Percentiles rank a stretch among this genome's conserved stretches.
phyloP scores from a whole-genome alignment of 2,888 invertebrate genomes.

The Caenorhabditis panamensis region DNA sequence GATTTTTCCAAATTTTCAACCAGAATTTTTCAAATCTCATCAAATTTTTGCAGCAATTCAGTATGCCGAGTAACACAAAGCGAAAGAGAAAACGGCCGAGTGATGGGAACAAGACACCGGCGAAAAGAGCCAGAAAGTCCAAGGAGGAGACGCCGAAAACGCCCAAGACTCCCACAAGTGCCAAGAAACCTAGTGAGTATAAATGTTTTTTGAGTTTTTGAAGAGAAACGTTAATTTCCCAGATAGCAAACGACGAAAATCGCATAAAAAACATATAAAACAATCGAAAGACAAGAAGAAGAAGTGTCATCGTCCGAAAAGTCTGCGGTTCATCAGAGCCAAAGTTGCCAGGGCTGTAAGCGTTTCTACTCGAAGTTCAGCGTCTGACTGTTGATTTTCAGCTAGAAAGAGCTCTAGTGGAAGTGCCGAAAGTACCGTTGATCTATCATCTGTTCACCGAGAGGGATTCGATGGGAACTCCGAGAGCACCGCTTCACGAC shows the following conservation, averaged over 20 bases:
- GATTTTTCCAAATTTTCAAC: background rate
- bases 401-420: conserved; percentile 52
- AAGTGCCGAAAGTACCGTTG: conserved; percentile 36
- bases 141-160: background rate
- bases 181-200: background rate
- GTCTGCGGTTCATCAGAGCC: conserved; percentile 5
- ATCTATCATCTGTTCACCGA: conserved; percentile 46
- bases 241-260: conserved; percentile 12
- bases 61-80: conserved; percentile 13
- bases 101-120: conserved; percentile 11
- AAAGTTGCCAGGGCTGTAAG: conserved; percentile 37
- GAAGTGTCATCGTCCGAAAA: background rate
- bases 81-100: conserved; percentile 17
- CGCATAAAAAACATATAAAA: background rate
- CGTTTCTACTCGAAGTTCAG: background rate
- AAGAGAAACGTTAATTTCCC: conserved; percentile 9
- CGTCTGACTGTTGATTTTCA: conserved; percentile 7
- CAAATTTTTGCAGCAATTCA: conserved; percentile 1
- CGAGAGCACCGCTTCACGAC: conserved; percentile 34
- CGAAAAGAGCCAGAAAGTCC: conserved; percentile 2
- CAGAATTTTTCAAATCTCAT: background rate
- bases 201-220: background rate
- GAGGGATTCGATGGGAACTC: conserved; percentile 41
- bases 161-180: conserved; percentile 16
- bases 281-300: background rate